Evolutionary conservation across 2,113 vertebrate species (phyloP).

Genomic region (Gadus chalcogrammus): DNA sequence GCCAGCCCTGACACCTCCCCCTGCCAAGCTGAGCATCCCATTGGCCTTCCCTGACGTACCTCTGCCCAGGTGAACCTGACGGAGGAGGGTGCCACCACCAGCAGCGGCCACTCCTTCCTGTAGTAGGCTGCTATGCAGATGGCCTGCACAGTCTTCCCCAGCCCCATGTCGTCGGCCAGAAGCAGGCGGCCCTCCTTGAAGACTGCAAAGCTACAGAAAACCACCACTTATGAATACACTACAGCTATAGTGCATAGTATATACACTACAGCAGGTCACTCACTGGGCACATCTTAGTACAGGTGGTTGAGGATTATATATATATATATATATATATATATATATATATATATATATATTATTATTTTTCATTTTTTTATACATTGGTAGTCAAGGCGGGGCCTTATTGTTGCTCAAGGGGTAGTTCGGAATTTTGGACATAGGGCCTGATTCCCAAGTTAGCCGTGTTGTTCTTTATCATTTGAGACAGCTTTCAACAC

Average conservation of each 20-base stretch:
- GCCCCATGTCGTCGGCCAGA: constrained; percentile 95
- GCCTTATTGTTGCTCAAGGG: no score
- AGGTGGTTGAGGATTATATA: no score
- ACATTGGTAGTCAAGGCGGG: no score
- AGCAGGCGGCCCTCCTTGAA: constrained; percentile 87
- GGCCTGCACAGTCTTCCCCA: constrained; percentile 96
- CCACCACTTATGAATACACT: background rate
- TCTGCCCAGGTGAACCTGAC: constrained; percentile 96
- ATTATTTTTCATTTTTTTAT: no score
- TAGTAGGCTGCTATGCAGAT: constrained; percentile 96
- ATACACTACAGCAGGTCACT: constrained; percentile 6
- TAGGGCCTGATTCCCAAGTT: no score
- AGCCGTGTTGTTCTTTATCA: no score
- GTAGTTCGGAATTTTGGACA: no score
- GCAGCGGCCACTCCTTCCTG: constrained; percentile 88
- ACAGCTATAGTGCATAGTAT: no score
- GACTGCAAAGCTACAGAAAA: constrained; percentile 81
- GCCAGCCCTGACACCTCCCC: background rate
- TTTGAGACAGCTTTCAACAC: no score
- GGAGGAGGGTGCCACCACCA: constrained; percentile 90
- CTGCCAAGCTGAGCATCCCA: no score
- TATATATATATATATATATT: no score
- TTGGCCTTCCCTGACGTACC: constrained; percentile 65
- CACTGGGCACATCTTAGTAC: background rate
- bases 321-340: no score